Percentiles rank a stretch among this genome's conserved stretches.
Conservation (phyloP, 2,888 invertebrate species). For the Sphaerophoria rueppellii region DNA sequence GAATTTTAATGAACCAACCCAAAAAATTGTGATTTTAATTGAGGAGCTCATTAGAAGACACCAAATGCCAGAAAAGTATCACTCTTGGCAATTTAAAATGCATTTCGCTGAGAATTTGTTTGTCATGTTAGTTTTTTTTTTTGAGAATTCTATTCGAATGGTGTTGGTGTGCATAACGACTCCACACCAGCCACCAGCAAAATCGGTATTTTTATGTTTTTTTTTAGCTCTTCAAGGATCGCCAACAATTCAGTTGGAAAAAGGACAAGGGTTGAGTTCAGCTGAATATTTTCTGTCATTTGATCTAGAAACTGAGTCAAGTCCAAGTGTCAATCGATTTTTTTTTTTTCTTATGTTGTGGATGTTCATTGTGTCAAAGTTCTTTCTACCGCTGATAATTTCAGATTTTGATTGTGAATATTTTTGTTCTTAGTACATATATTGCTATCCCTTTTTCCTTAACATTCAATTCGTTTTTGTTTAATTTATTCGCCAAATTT, state of each 20-base stretch:
- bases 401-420: too few relatives aligned
- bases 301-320: slow-evolving; percentile 29
- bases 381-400: neutral
- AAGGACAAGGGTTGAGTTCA: slow-evolving; percentile 8
- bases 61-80: slow-evolving; percentile 51
- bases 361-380: slow-evolving; percentile 29
- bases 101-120: slow-evolving; percentile 16
- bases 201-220: neutral
- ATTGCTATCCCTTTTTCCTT: too few relatives aligned
- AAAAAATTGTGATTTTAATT: slow-evolving; percentile 71
- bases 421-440: too few relatives aligned
- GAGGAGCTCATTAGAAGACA: slow-evolving; percentile 68
- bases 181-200: slow-evolving; percentile 13
- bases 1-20: slow-evolving; percentile 61
- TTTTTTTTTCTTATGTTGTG: slow-evolving; percentile 9
- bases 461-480: too few relatives aligned
- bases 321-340: slow-evolving; percentile 28
- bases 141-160: neutral
- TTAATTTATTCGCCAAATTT: too few relatives aligned
- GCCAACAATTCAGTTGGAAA: neutral
- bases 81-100: slow-evolving; percentile 31
- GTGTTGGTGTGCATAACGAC: slow-evolving; percentile 22
- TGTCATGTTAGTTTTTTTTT: slow-evolving; percentile 5
- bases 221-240: neutral
- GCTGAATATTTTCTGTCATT: slow-evolving; percentile 8